A percentile compares a stretch with the other conserved stretches of the same genome.
These are phyloP conservation scores for Scarus forsteni DNA, from an alignment of 2,797 vertebrate genomes.

Conservation along the genomic window DNA sequence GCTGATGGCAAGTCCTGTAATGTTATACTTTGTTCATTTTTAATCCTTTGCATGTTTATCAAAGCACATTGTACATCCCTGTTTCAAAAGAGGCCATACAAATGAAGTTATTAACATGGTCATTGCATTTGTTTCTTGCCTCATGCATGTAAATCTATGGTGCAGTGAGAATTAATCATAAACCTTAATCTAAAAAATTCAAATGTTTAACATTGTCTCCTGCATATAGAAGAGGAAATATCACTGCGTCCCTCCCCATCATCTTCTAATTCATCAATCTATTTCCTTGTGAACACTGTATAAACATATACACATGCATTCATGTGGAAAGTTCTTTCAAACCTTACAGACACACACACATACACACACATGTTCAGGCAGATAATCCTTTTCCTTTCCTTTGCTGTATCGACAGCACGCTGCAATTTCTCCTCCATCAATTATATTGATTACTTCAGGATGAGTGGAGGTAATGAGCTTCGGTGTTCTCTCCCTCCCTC, in stretches of 20 bases:
- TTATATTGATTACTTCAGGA: conserved; percentile 85
- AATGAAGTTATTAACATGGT: no score
- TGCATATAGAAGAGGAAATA: conserved; percentile 11
- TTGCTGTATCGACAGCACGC: conserved; percentile 74
- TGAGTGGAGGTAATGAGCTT: conserved; percentile 85
- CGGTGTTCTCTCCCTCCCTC: conserved; percentile 68
- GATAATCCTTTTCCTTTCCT: conserved; percentile 46
- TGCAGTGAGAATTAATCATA: conserved; percentile 17
- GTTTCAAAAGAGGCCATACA: no score
- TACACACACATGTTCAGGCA: background rate
- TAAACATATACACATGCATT: conserved; percentile 14
- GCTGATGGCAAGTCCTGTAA: no score
- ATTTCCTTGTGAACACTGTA: conserved; percentile 3
- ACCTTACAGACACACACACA: conserved; percentile 33
- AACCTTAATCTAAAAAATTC: conserved; percentile 30
- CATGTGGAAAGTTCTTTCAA: conserved; percentile 24
- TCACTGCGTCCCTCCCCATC: background rate
- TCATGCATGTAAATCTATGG: no score
- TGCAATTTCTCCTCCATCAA: conserved; percentile 78
- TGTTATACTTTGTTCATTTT: no score
- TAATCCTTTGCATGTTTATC: no score
- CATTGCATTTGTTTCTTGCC: no score
- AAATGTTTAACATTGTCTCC: conserved; percentile 55
- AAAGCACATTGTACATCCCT: no score
- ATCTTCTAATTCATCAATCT: conserved; percentile 43